These are phyloP conservation scores for Hydrolagus affinis DNA, from an alignment of 2,113 vertebrate species.

Conservation along the genomic window DNA sequence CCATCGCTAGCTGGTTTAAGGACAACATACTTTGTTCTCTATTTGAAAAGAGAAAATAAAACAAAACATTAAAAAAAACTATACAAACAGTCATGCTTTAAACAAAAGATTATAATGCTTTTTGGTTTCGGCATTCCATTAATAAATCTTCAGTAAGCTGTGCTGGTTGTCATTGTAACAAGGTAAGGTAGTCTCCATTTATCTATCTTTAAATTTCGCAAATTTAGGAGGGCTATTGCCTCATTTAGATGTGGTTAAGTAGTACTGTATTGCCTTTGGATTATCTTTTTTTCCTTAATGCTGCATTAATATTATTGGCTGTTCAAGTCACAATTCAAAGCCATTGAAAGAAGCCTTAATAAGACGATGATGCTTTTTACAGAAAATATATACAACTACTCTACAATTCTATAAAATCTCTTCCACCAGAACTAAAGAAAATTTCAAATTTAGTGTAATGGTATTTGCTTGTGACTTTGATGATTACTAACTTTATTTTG, in stretches of 20 bases:
- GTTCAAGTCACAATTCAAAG: not conserved
- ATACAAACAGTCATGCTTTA: constrained; percentile 29
- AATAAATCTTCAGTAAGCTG: not conserved
- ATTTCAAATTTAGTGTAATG: not conserved
- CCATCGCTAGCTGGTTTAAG: constrained; percentile 36
- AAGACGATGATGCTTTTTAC: too few species aligned
- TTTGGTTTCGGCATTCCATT: not conserved
- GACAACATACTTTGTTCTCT: constrained; percentile 42
- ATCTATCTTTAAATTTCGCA: not conserved
- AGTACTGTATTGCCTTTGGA: not conserved
- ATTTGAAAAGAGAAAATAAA: constrained; percentile 37
- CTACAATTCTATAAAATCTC: not conserved
- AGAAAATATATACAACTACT: not conserved
- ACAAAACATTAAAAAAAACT: not conserved
- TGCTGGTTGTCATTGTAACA: not conserved
- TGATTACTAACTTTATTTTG: too few species aligned
- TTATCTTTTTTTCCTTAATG: not conserved
- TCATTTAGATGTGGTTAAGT: not conserved
- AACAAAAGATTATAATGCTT: not conserved
- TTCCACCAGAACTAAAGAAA: not conserved
- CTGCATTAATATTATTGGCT: not conserved
- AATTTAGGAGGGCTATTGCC: not conserved
- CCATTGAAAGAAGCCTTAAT: not conserved
- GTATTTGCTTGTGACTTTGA: not conserved
- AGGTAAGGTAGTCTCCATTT: constrained; percentile 3